Evolutionary conservation across 2,888 invertebrate genomes (phyloP).

Genomic region (Gisinianus flammeolus): DNA sequence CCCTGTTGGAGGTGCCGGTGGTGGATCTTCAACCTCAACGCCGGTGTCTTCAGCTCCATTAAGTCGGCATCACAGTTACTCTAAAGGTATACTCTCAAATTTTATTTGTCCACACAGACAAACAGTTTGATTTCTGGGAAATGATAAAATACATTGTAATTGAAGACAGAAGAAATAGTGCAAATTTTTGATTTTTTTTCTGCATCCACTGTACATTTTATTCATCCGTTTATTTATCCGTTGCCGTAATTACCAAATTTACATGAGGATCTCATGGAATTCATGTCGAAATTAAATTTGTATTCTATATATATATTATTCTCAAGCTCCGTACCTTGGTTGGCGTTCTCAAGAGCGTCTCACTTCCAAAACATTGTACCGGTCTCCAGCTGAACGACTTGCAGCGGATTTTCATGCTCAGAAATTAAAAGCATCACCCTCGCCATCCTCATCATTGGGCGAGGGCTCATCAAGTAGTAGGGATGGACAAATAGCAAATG

Average conservation of each 20-base stretch:
- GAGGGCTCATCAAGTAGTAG: slow-evolving; percentile 31
- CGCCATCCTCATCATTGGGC: slow-evolving; percentile 27
- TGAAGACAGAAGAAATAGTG: too few relatives aligned
- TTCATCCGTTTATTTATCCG: too few relatives aligned
- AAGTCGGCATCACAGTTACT: slow-evolving; percentile 64
- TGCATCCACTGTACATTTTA: too few relatives aligned
- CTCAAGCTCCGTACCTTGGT: slow-evolving; percentile 87
- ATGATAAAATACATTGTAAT: too few relatives aligned
- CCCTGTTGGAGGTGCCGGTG: slow-evolving; percentile 56
- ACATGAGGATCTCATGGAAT: too few relatives aligned
- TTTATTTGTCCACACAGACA: too few relatives aligned
- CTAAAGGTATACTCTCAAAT: too few relatives aligned
- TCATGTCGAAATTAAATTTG: too few relatives aligned
- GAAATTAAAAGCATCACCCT: slow-evolving; percentile 42
- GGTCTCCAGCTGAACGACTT: slow-evolving; percentile 68
- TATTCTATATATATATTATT: too few relatives aligned
- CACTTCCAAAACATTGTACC: slow-evolving; percentile 62
- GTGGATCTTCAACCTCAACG: slow-evolving; percentile 53
- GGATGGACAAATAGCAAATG: neutral
- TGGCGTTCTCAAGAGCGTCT: slow-evolving; percentile 87
- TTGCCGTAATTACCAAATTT: too few relatives aligned
- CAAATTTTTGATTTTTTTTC: too few relatives aligned
- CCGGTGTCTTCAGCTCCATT: slow-evolving; percentile 56
- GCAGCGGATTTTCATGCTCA: slow-evolving; percentile 77
- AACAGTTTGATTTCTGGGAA: too few relatives aligned